Conservation (phyloP, 2,113 vertebrate genomes). For the Tachuris rubrigastra region DNA sequence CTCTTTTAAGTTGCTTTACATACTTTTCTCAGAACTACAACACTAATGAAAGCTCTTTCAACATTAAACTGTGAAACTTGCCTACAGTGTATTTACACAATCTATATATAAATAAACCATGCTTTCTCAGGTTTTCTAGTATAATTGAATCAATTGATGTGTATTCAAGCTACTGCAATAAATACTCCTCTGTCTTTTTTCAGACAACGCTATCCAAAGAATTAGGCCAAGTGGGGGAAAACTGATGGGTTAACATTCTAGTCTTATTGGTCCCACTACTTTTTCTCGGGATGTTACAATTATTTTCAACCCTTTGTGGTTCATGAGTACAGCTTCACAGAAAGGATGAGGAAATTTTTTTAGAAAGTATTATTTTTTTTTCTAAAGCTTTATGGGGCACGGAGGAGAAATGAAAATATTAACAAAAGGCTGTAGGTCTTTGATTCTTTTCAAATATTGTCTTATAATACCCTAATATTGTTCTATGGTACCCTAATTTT, state of each 20-base stretch:
- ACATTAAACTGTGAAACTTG: slow-evolving; percentile 1
- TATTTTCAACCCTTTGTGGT: neutral
- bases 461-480: neutral
- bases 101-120: neutral
- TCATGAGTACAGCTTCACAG: neutral
- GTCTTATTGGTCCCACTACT: neutral
- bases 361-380: neutral
- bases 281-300: neutral
- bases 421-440: neutral
- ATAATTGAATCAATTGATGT: neutral
- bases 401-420: neutral
- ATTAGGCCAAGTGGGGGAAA: neutral
- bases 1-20: slow-evolving; percentile 11
- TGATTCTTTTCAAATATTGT: neutral
- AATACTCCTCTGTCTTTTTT: neutral
- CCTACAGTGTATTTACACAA: neutral
- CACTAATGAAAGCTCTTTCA: slow-evolving; percentile 14
- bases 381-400: neutral
- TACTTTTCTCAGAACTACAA: neutral
- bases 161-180: neutral
- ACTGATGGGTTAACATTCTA: neutral
- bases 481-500: neutral
- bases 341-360: neutral
- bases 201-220: neutral
- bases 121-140: slow-evolving; percentile 6